Base-by-base conservation (phyloP, 2,888 invertebrate species). In the Muschampia plurimacula region DNA sequence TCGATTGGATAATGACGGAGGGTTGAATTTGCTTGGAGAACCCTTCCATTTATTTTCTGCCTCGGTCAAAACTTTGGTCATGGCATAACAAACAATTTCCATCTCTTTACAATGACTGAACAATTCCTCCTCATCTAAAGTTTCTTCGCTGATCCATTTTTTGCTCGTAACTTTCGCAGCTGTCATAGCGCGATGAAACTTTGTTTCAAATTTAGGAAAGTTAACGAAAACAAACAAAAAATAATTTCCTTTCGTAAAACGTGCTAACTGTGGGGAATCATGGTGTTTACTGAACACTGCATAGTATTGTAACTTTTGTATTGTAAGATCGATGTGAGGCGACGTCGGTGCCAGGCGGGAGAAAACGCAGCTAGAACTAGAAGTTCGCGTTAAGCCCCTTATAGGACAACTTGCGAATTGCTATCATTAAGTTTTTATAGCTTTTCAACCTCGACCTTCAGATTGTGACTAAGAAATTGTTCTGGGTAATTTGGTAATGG, bases 101-200 rank as follows among this genome's bases (percentile, higher is more conserved):
- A 96, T 90, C 77, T 95, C 93, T 70, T 89, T 92, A 78, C 95
- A 95, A 75, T 95, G 93, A 52, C 79, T 82, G 80, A 95, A 96
- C 39, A 95, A 79, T 49, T 89, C 91, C 72, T 92, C 91, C 75
- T 95, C 93, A 0, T 95, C 95, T 0, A 86, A 82, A 1, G 89
- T 90, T 81, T 96, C 95, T 67, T 94, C 88, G 76, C 95, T 95
- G 32, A 96, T 89, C 95, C 96, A 96, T 88, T 91, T 22, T 22
- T 22, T 22, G 22, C 22, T 22, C 22, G 22, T 22, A 69, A 88
- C 81, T 84, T 87, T 91, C 75, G 80, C 82, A 52, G 87, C 78
- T 52, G 32, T 69, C 52, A 63, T 72, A 32, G 67, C 46, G 13
- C 12, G 44, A 57, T 10, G 15, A 63, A 67, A 55, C 69, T 69